Base-by-base conservation (phyloP, 2,797 vertebrate genomes). In the Phrynocephalus forsythii region DNA sequence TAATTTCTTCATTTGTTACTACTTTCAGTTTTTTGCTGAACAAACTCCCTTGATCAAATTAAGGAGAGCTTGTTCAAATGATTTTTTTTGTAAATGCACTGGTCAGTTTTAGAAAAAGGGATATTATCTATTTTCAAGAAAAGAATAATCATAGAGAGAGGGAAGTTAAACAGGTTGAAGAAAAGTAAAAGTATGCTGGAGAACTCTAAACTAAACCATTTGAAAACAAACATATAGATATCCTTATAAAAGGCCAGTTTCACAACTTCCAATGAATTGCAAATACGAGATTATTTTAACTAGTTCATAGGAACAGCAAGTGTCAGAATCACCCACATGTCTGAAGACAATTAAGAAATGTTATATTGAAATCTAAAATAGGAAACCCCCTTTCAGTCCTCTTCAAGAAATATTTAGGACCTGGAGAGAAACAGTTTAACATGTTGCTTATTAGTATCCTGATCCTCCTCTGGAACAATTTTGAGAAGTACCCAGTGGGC, bases 31-130 rank as follows among this genome's bases (percentile, higher is more conserved):
- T 87, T 44, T 44, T 44, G 38, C 38, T 44, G 38, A 92, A 93
- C 68, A 94, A 86, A 50, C 92, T 94, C 85, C 83, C 92, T 93
- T 94, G 89, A 86, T 6, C 69, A 79, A 89, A 91, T 92, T 86
- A 94, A 44, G 38, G 38, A n/a, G 38, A 44, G 38, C 38, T 3
- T 44, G 38, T 44, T 44, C 38, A 44, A 44, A 44, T 94, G 87
- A 91, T 48, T 60, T 6, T 60, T 6, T 78, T 92, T 88, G 90
- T 90, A 89, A 91, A 94, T 94, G 84, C 67, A 91, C 56, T 81
- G 89, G 94, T 90, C 90, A 94, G 90, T 85, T 94, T 82, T 91
- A 90, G 48, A 90, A 90, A 94, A 33, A 63, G 86, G 90, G 50
- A 86, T 0, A 75, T 20, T 63, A 79, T 89, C 90, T 90, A 82